Percentiles rank a stretch among this genome's conserved stretches.
Conservation (phyloP, 2,113 vertebrate species). For the Grammomys surdaster region DNA sequence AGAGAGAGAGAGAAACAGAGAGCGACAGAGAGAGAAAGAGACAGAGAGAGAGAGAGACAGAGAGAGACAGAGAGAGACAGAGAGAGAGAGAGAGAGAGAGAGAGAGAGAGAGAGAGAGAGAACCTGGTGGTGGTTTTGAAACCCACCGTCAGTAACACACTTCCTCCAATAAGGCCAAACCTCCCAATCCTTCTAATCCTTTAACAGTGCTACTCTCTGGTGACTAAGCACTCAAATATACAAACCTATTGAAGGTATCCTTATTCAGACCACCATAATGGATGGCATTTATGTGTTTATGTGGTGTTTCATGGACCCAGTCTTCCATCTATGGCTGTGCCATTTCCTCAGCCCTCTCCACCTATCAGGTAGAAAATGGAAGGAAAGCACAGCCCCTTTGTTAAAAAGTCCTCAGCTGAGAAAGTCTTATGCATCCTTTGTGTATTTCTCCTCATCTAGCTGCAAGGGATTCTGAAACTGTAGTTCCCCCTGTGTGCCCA, state of each 20-base stretch:
- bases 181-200: neutral
- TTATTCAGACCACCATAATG: neutral
- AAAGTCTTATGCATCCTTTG: neutral
- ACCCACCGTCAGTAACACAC: neutral
- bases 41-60: neutral
- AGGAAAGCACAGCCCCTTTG: neutral
- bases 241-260: neutral
- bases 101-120: neutral
- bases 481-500: neutral
- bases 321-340: neutral
- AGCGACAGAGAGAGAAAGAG: no score
- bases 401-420: neutral
- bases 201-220: neutral
- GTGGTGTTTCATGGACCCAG: neutral
- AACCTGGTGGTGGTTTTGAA: no score
- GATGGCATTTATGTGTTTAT: neutral
- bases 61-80: neutral
- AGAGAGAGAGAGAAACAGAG: no score
- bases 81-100: neutral
- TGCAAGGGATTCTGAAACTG: slow-evolving; percentile 3
- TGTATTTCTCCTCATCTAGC: neutral
- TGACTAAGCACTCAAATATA: neutral
- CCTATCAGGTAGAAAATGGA: neutral
- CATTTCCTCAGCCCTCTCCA: neutral
- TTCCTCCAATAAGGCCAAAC: neutral